Evolutionary conservation across 2,113 vertebrate species (phyloP).

Genomic region (Chunga burmeisteri): DNA sequence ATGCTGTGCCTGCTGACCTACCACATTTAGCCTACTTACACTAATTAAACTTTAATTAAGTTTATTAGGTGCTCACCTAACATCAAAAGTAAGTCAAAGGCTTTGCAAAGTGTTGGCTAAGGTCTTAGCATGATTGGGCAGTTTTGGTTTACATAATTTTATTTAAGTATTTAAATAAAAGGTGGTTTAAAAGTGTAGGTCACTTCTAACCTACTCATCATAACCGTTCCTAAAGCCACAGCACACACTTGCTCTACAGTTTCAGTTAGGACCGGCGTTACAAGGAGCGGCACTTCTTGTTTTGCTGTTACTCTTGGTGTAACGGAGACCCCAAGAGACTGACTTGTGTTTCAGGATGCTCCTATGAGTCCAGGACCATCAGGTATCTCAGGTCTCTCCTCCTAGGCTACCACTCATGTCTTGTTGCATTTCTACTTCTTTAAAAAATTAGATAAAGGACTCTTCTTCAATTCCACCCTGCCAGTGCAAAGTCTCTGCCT

Average conservation of each 20-base stretch:
- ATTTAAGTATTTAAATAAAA: neutral
- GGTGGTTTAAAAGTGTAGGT: neutral
- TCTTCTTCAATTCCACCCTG: neutral
- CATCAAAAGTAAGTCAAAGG: slow-evolving; percentile 17
- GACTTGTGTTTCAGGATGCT: neutral
- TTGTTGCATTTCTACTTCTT: neutral
- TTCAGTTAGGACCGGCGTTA: neutral
- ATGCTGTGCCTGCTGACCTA: slow-evolving; percentile 20
- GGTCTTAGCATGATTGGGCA: neutral
- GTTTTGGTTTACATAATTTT: neutral
- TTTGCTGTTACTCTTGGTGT: neutral
- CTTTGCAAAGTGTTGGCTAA: neutral
- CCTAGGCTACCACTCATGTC: neutral
- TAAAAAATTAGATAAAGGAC: neutral
- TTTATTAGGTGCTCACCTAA: neutral
- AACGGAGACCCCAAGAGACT: neutral
- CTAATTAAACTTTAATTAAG: slow-evolving; percentile 56
- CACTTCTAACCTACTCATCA: neutral
- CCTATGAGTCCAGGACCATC: neutral
- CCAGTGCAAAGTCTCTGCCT: neutral
- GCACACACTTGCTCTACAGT: neutral
- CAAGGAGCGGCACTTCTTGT: neutral
- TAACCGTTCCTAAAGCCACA: neutral
- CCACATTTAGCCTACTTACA: slow-evolving; percentile 32
- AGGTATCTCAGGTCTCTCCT: neutral